Base-by-base conservation (phyloP, 2,888 invertebrate genomes). In the Oligia fasciuncula region DNA sequence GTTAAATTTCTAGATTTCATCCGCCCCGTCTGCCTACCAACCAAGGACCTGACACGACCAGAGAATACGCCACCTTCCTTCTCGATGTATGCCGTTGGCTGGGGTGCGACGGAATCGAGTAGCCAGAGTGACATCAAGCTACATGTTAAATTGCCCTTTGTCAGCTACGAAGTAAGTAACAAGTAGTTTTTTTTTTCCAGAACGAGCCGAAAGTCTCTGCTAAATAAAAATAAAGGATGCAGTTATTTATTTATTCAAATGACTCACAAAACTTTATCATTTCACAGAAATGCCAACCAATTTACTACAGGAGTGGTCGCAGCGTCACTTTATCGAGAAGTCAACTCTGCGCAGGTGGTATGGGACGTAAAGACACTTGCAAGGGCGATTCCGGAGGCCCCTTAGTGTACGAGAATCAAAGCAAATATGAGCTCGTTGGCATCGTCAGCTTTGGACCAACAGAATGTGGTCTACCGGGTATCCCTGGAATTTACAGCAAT, bases 331-430 rank as follows among this genome's bases (percentile, higher is more conserved):
- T 94, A 46, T 88, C 89, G 89, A 81, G 83, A 0, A 85, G 89
- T 2, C 94, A 94, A 80, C 80, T 98, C 2, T 98, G 98, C 90
- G 97, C 97, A 1, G 97, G 97, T 1, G 97, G 97, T 1, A 92
- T 93, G 67, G 90, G 88, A 35, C 96, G 96, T 3, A 95, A 95
- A 85, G 97, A 97, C 91, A 97, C 97, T 1, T 98, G 98, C 89
- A 91, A 94, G 46, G 97, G 97, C 0, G 98, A 98, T 86, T 97
- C 97, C 68, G 98, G 98, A 1, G 98, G 98, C 0, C 97, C 98
- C 0, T 93, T 98, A 19, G 97, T 97, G 96, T 91, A 91, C 23
- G 90, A 93, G 4, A 91, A 90, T 51, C 83, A 74, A 13, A 81
- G 85, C 5, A 79, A 35, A 0, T 90, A 90, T 23, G 95, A 95